Evolutionary conservation across 1,140 invertebrate genomes (phyloP), one percentile per base, ranked within the genome.

Genomic region (Camponotus pennsylvanicus): DNA sequence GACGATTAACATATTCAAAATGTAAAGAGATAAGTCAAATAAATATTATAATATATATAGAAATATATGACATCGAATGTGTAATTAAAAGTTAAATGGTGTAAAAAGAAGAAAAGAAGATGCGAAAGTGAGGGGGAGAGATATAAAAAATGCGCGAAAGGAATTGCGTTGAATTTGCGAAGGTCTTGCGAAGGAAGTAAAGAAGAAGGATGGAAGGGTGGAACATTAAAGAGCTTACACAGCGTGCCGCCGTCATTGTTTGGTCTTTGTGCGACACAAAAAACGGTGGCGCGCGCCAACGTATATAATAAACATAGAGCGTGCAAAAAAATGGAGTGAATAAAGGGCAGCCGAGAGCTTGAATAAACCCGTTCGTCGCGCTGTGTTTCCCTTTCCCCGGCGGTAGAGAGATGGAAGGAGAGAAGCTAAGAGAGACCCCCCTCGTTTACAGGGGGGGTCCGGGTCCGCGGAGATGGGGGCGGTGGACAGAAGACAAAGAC

Each of bases 291-390:
- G 85, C 89, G 89, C 89, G 91, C 89, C 91, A 91, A 83, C 82
- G 73, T 69, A 76, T 78, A 86, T 87, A 90, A 90, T 86, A 90
- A 87, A 87, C 86, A 79, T 83, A 86, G 70, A 88, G 69, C 40
- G 52, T 61, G 73, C 34, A 87, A 88, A 86, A 86, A 49, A 86
- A 66, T 84, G 61, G 61, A 78, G 55, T 64, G 69, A 85, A 89
- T 88, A 86, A 90, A 88, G 82, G 75, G 71, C 63, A 70, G 69
- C 34, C 49, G 57, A 42, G 73, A 63, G 27, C 55, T 61, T 92
- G 91, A 93, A 93, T 92, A 89, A 91, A 85, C 73, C 86, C 78
- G 91, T 92, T 92, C 85, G 90, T 67, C 84, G 32, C 84, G 32
- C 37, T 80, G 64, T 42, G 73, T 76, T 69, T 87, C 77, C 63